These are phyloP conservation scores for Nixonia krombeini DNA, from an alignment of 1,140 invertebrate genomes.

Conservation along the genomic window DNA sequence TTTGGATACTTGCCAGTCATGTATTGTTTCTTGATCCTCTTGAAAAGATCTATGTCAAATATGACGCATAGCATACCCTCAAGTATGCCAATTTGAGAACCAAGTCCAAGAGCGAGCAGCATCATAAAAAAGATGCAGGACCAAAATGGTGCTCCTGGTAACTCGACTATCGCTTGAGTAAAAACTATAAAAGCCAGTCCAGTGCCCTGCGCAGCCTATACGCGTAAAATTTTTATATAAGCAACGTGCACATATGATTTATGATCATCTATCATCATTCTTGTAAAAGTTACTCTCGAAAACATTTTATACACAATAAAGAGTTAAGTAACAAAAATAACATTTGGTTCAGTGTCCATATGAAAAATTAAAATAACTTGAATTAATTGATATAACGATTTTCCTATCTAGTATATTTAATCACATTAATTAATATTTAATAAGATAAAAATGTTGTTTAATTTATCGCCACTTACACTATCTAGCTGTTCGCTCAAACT, in stretches of 20 bases:
- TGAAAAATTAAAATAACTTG: too few species aligned
- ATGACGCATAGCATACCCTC: conserved; percentile 95
- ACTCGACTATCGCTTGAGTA: conserved; percentile 91
- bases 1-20: conserved; percentile 87
- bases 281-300: too few species aligned
- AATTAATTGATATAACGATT: too few species aligned
- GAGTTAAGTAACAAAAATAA: too few species aligned
- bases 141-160: conserved; percentile 93
- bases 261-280: too few species aligned
- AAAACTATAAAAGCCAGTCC: conserved; percentile 93
- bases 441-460: background rate
- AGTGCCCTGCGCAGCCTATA: conserved; percentile 91
- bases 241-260: too few species aligned
- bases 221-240: conserved; percentile 22
- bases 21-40: conserved; percentile 88
- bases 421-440: too few species aligned
- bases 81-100: conserved; percentile 92
- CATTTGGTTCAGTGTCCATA: too few species aligned
- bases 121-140: conserved; percentile 94
- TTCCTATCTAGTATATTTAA: too few species aligned
- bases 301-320: too few species aligned
- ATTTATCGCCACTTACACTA: conserved; percentile 76
- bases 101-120: conserved; percentile 89
- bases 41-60: conserved; percentile 92
- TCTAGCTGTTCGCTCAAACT: conserved; percentile 80